Evolutionary conservation across 35 echinoderm and acorn worm species (phyloP).

Genomic region (Apostichopus californicus): DNA sequence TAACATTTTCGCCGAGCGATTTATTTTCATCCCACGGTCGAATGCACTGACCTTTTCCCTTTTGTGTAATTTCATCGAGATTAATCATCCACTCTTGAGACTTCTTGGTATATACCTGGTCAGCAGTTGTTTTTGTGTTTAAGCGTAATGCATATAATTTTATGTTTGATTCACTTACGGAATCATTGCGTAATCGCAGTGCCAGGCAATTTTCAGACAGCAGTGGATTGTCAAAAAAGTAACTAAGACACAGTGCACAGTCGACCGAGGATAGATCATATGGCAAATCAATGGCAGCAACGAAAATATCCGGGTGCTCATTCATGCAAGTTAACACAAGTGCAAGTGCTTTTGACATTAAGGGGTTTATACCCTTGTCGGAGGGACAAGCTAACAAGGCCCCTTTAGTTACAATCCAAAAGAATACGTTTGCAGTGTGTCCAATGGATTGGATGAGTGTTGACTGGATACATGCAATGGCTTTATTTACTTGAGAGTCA

Average conservation of each 20-base stretch:
- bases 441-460: background rate
- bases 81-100: too few relatives aligned
- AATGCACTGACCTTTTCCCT: background rate
- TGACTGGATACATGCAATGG: too few relatives aligned
- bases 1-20: background rate
- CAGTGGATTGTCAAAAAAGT: background rate
- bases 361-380: background rate
- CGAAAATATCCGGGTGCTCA: too few relatives aligned
- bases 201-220: too few relatives aligned
- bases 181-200: background rate
- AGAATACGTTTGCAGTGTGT: background rate
- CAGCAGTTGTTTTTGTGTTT: background rate
- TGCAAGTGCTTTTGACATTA: too few relatives aligned
- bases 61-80: background rate
- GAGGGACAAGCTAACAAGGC: background rate
- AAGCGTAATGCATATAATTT: background rate
- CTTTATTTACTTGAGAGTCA: too few relatives aligned
- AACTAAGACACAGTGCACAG: background rate
- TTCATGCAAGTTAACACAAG: too few relatives aligned
- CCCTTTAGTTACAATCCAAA: constrained; percentile 26
- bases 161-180: background rate
- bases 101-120: too few relatives aligned
- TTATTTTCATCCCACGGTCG: background rate
- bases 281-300: background rate
- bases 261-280: background rate